Conservation (phyloP, 2,113 vertebrate species). For the Poeciliopsis turrubarensis region DNA sequence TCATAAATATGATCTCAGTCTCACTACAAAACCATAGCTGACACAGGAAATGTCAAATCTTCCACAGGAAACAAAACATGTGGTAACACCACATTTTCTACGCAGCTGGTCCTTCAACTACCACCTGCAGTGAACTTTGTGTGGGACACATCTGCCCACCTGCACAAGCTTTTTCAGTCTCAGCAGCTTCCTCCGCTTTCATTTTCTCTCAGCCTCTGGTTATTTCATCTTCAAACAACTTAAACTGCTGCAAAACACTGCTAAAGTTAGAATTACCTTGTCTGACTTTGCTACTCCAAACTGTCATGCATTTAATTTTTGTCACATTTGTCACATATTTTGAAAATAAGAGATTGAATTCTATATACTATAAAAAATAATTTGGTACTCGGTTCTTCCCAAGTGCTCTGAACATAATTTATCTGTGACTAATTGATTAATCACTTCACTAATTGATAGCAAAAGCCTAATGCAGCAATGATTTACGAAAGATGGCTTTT, state of each 20-base stretch:
- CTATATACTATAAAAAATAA: neutral
- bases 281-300: neutral
- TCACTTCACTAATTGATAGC: neutral
- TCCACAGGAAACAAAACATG: conserved; percentile 51
- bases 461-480: neutral
- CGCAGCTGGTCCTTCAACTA: conserved; percentile 15
- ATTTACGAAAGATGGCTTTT: neutral
- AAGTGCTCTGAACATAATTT: neutral
- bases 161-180: neutral
- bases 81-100: neutral
- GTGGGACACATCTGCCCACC: neutral
- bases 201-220: neutral
- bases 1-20: neutral
- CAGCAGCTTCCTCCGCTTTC: conserved; percentile 30
- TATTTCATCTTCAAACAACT: neutral
- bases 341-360: neutral
- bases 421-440: neutral
- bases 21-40: neutral
- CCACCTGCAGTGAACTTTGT: conserved; percentile 26
- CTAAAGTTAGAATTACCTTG: neutral
- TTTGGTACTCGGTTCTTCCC: neutral
- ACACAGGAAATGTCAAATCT: conserved; percentile 38
- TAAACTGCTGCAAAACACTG: neutral
- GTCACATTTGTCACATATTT: neutral
- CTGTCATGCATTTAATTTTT: neutral